Conservation (phyloP, 2,113 vertebrate species). For the Gavia stellata region DNA sequence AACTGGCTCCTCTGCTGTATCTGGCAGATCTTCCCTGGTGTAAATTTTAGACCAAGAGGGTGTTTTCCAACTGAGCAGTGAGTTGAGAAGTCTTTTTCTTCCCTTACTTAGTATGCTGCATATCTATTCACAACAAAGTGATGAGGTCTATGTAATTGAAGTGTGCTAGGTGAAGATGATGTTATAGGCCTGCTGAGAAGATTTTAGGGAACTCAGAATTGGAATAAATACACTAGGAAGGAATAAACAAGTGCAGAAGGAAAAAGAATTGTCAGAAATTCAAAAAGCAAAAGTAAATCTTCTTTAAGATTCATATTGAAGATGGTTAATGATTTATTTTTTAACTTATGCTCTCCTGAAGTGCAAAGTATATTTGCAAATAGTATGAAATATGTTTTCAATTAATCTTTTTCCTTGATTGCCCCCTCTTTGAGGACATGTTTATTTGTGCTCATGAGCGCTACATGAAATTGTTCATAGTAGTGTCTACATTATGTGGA, state of each 20-base stretch:
- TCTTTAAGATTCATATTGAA: neutral
- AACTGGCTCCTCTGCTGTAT: slow-evolving; percentile 18
- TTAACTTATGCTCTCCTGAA: neutral
- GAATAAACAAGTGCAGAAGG: neutral
- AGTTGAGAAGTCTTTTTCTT: neutral
- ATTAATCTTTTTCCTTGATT: neutral
- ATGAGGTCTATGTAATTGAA: slow-evolving; percentile 1
- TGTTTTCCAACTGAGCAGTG: neutral
- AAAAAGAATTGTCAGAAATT: neutral
- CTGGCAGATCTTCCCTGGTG: neutral
- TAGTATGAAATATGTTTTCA: neutral
- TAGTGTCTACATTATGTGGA: neutral
- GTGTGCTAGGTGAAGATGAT: neutral
- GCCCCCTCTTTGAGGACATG: neutral
- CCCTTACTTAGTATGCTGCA: neutral
- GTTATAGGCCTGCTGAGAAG: neutral
- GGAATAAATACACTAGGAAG: neutral
- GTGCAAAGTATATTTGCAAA: neutral
- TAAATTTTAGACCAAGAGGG: neutral
- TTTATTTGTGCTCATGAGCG: neutral
- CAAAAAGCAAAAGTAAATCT: neutral
- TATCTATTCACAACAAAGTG: neutral
- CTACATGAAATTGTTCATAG: neutral
- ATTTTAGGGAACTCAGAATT: neutral
- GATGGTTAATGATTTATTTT: neutral